Evolutionary conservation across 2,113 vertebrate species (phyloP).

Genomic region (Shinisaurus crocodilurus): DNA sequence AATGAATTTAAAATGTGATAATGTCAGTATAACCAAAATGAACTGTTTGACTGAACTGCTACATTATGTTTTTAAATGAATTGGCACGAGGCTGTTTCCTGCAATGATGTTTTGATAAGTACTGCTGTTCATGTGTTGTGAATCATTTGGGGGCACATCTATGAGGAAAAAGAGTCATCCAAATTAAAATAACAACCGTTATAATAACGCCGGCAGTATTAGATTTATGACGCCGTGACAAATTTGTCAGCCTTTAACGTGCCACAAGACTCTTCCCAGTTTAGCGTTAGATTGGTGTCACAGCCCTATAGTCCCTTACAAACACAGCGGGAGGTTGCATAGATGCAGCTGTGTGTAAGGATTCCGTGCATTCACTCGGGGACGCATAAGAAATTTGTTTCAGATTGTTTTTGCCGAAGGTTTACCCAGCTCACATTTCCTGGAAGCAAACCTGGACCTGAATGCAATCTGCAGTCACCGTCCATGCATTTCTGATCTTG

Average conservation of each 20-base stretch:
- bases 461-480: too few relatives aligned
- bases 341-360: too few relatives aligned
- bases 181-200: not conserved
- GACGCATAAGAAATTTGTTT: too few relatives aligned
- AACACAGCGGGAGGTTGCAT: too few relatives aligned
- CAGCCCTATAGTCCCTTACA: too few relatives aligned
- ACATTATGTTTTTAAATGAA: not conserved
- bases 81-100: not conserved
- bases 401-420: too few relatives aligned
- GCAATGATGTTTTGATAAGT: not conserved
- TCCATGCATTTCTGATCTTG: too few relatives aligned
- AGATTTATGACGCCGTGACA: not conserved
- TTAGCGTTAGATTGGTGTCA: not conserved
- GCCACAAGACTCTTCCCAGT: not conserved
- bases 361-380: too few relatives aligned
- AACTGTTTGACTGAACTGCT: not conserved
- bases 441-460: too few relatives aligned
- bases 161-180: not conserved
- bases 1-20: not conserved
- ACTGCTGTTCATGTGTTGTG: not conserved
- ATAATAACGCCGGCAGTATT: not conserved
- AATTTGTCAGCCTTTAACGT: not conserved
- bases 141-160: not conserved
- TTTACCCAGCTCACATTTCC: too few relatives aligned
- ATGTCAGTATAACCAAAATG: not conserved